phyloP scores from a whole-genome alignment of 2,113 vertebrate species.

The Pogonocichla stellata region DNA sequence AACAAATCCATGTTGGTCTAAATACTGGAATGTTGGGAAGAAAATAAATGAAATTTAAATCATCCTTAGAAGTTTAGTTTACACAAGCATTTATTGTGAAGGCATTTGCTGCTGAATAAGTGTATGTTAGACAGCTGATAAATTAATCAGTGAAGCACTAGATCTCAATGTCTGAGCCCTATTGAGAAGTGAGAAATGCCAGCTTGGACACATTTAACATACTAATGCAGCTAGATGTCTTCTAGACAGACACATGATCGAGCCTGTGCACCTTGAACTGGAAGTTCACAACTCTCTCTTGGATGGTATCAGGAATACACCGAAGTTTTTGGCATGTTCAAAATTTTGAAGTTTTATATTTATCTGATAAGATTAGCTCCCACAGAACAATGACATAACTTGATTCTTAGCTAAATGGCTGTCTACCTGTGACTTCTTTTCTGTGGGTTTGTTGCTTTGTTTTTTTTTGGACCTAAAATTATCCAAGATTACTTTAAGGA shows the following conservation, averaged over 20 bases:
- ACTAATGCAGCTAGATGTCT: not conserved
- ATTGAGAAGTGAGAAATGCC: not conserved
- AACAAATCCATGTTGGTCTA: not conserved
- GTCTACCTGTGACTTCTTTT: not conserved
- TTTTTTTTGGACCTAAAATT: not conserved
- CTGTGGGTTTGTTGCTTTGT: no score
- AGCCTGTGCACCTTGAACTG: not conserved
- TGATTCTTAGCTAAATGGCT: not conserved
- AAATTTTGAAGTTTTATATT: not conserved
- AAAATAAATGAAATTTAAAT: not conserved
- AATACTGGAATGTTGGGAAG: not conserved
- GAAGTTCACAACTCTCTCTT: not conserved
- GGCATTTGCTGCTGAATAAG: not conserved
- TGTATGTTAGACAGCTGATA: not conserved
- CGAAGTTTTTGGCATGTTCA: not conserved
- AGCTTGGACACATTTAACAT: not conserved
- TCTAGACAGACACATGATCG: not conserved
- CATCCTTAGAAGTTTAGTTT: not conserved
- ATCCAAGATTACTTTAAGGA: not conserved
- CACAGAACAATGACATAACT: not conserved
- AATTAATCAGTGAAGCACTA: not conserved
- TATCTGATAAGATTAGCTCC: not conserved
- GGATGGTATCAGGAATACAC: not conserved
- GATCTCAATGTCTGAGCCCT: not conserved
- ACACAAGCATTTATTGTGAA: not conserved